phyloP scores from a whole-genome alignment of 2,113 vertebrate species.

The Nyctereutes procyonoides region DNA sequence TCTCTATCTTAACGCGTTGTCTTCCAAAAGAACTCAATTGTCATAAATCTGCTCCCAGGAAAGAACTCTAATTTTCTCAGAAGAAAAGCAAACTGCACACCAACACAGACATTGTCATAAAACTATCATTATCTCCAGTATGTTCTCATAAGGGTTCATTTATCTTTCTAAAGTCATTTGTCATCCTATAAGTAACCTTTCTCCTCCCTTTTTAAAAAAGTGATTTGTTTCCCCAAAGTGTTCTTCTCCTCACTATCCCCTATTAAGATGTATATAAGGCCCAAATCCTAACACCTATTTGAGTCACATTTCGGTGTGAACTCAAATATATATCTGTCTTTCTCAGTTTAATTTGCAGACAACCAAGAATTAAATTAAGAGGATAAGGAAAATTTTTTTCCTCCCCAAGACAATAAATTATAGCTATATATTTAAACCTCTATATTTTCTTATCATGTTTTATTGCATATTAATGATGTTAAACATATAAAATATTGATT shows the following conservation, averaged over 20 bases:
- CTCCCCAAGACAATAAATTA: neutral
- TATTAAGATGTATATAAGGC: neutral
- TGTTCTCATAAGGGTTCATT: neutral
- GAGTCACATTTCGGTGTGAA: neutral
- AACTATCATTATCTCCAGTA: neutral
- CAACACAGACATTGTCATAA: neutral
- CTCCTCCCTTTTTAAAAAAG: neutral
- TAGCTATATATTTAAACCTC: neutral
- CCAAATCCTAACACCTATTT: neutral
- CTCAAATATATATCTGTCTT: neutral
- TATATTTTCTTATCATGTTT: neutral
- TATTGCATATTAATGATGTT: neutral
- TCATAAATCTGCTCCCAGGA: neutral
- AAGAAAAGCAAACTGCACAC: neutral
- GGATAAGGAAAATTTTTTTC: neutral
- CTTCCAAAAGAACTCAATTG: neutral
- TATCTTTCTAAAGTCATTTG: neutral
- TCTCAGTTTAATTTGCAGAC: neutral
- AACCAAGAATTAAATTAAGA: neutral
- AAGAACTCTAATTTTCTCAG: neutral
- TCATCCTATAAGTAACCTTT: neutral
- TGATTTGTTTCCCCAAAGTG: neutral
- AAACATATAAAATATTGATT: neutral
- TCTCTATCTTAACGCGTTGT: neutral
- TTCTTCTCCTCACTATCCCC: neutral